Evolutionary conservation across 1,140 invertebrate species (phyloP).

Genomic region (Adelges cooleyi): DNA sequence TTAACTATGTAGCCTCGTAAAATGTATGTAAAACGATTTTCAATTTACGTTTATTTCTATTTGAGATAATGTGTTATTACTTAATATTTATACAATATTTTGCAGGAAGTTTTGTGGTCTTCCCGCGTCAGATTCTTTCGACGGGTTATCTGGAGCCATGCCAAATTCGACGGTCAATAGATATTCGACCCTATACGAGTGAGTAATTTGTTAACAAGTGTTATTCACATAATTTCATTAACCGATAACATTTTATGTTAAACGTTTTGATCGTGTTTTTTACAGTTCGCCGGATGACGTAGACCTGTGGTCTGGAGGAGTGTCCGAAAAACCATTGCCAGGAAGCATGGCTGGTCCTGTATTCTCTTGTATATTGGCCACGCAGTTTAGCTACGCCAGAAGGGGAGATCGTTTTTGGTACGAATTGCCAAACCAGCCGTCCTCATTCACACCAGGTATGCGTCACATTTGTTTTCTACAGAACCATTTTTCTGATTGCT

Average conservation of each 20-base stretch:
- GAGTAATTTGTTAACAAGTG: conserved; percentile 36
- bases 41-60: no score
- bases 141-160: conserved; percentile 77
- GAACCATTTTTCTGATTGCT: not conserved
- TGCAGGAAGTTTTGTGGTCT: conserved; percentile 79
- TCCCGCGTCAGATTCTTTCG: conserved; percentile 61
- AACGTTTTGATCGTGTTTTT: not conserved
- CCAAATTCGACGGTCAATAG: conserved; percentile 73
- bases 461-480: not conserved
- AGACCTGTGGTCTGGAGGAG: conserved; percentile 85
- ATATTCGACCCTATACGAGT: conserved; percentile 64
- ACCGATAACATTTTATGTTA: not conserved
- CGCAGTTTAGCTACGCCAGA: conserved; percentile 84
- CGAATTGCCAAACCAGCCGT: conserved; percentile 71
- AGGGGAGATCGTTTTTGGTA: conserved; percentile 88
- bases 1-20: no score
- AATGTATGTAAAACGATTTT: no score
- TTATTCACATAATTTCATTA: not conserved
- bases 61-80: no score
- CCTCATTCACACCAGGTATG: conserved; percentile 66
- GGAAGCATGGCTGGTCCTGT: conserved; percentile 87
- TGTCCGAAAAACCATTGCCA: conserved; percentile 67
- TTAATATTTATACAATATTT: conserved; percentile 24
- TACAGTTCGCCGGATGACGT: conserved; percentile 68
- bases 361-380: conserved; percentile 90